Percentiles rank a stretch among this genome's conserved stretches.
phyloP scores from a whole-genome alignment of 2,888 invertebrate species.

The Syrista parreyssii region DNA sequence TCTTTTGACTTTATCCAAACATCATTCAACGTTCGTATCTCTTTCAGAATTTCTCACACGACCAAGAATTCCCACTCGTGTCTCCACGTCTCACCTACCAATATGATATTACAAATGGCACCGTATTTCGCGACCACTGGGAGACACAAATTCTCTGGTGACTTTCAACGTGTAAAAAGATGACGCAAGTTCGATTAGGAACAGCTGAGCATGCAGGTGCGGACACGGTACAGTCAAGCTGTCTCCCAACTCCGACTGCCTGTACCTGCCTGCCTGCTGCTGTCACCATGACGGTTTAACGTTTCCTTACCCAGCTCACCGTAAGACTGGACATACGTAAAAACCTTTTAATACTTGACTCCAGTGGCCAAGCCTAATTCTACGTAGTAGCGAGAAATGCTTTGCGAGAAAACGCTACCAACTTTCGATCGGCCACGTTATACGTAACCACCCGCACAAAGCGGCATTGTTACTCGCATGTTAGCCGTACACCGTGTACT shows the following conservation, averaged over 20 bases:
- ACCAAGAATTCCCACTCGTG: not conserved
- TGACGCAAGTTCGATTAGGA: constrained; percentile 2
- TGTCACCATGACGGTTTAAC: not conserved
- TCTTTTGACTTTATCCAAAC: not conserved
- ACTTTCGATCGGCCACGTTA: not conserved
- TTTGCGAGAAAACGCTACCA: not conserved
- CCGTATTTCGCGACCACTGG: not conserved
- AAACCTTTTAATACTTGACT: not conserved
- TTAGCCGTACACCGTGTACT: not conserved
- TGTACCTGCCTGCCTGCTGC: not conserved
- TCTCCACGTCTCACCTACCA: not conserved
- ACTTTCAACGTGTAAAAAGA: not conserved
- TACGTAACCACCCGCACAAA: not conserved
- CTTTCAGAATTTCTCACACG: not conserved
- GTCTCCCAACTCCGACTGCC: not conserved
- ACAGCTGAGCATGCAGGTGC: constrained; percentile 6
- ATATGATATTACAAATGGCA: not conserved
- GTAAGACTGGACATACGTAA: not conserved
- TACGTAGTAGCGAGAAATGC: not conserved
- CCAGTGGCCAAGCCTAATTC: not conserved
- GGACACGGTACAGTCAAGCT: not conserved
- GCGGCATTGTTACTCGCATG: not conserved
- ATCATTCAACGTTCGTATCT: not conserved
- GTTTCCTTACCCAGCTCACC: not conserved
- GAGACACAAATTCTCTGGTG: not conserved